Percentiles rank a stretch among this genome's conserved stretches.
These are phyloP conservation scores for Danio choprae DNA, from an alignment of 2,797 vertebrate genomes.

Conservation along the genomic window DNA sequence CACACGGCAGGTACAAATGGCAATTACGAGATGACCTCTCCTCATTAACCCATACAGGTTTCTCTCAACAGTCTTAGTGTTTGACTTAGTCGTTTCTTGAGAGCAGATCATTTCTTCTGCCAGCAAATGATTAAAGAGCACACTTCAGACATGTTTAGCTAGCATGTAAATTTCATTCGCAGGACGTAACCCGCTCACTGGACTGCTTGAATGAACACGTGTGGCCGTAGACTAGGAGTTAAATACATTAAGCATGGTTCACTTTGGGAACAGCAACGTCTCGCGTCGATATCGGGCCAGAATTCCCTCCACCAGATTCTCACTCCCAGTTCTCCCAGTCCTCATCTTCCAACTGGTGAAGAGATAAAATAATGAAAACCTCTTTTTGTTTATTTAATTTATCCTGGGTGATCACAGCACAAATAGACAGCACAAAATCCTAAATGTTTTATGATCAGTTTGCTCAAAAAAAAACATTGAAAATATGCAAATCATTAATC, in stretches of 20 bases:
- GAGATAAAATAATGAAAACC: neutral
- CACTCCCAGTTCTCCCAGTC: constrained; percentile 99
- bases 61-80: constrained; percentile 37
- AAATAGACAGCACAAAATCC: neutral
- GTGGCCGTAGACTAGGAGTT: constrained; percentile 77
- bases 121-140: constrained; percentile 7
- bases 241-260: constrained; percentile 77
- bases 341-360: constrained; percentile 88
- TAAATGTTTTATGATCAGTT: neutral
- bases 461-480: neutral
- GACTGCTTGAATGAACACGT: constrained; percentile 68
- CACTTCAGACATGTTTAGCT: constrained; percentile 16
- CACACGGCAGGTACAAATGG: constrained; percentile 62
- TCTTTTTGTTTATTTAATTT: neutral
- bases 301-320: constrained; percentile 61
- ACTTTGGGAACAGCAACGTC: constrained; percentile 71
- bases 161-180: constrained; percentile 20
- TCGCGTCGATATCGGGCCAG: constrained; percentile 55
- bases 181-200: constrained; percentile 25
- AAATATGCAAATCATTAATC: neutral
- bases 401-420: neutral
- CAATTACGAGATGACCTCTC: constrained; percentile 44
- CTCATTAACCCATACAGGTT: neutral
- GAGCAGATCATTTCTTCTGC: constrained; percentile 15
- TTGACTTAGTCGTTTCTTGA: constrained; percentile 27